Base-by-base conservation (phyloP, 2,888 invertebrate genomes). In the Melinopterus prodromus region DNA sequence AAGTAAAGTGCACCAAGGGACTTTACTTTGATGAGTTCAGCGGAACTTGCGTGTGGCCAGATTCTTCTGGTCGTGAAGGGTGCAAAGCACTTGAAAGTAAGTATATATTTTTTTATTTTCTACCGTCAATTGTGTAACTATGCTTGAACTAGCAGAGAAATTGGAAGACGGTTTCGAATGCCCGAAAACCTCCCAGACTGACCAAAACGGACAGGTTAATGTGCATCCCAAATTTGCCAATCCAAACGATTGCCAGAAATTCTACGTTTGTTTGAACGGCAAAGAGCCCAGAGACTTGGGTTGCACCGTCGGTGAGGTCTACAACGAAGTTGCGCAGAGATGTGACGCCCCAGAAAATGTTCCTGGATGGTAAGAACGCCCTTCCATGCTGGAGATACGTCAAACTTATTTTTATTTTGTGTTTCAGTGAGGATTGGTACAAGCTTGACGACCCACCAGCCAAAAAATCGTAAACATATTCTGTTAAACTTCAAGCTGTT, bases 291-390 rank as follows among this genome's bases (percentile, higher is more conserved):
- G 97, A 82, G 96, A 96, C 88, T 93, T 96, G 82, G 96, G 96
- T 53, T 97, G 97, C 90, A 93, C 93, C 86, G 93, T 94, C 78
- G 97, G 97, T 80, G 95, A 96, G 87, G 98, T 97, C n/a, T 98
- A 97, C 92, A 97, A 98, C 87, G 96, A 97, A 84, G 94, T 94
- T 83, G 90, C 92, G 0, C 95, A 96, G 89, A 93, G 92, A 88
- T 98, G 98, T 89, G 97, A 97, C 88, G 94, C 95, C 1, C 97
- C 97, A 53, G 96, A 97, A 90, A 97, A 97, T 89, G 97, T 97
- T 78, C 92, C 94, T 84, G 97, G 96, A 92, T 97, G 97, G 96
- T 96, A 87, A 91, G 93, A 90, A 70, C 53, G 16, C 38, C 71
- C 70, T 15, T 74, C 7, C n/a, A 71, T 26, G 26, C 14, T 69